These are phyloP conservation scores for Strigamia transsilvanica DNA, from an alignment of 2,888 invertebrate species.

Conservation along the genomic window DNA sequence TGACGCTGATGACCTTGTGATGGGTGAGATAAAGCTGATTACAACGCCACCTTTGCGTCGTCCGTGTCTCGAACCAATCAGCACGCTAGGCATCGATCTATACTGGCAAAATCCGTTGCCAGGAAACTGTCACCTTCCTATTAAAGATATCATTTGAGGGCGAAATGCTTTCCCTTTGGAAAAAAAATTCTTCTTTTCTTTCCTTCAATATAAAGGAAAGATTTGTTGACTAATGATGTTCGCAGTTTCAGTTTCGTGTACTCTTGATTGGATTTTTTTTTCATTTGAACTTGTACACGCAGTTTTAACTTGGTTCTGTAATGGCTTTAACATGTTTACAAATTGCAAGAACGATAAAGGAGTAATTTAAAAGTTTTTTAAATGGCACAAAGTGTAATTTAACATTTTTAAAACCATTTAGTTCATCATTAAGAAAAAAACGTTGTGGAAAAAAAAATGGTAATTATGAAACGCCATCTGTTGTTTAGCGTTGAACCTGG, in stretches of 20 bases:
- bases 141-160: constrained; percentile 18
- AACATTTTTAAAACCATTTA: background rate
- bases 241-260: too few species aligned
- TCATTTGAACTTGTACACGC: background rate
- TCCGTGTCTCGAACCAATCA: constrained; percentile 43
- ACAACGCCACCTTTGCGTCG: constrained; percentile 43
- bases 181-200: background rate
- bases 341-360: background rate
- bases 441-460: background rate
- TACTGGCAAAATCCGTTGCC: constrained; percentile 39
- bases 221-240: background rate
- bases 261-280: background rate
- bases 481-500: background rate
- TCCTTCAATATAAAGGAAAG: background rate
- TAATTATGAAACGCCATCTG: constrained; percentile 22
- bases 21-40: constrained; percentile 29
- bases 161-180: background rate
- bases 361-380: background rate
- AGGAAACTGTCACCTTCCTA: constrained; percentile 45
- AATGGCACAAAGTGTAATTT: background rate
- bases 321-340: background rate
- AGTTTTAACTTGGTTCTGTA: background rate
- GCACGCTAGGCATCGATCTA: constrained; percentile 44
- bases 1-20: constrained; percentile 41
- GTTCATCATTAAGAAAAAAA: background rate